Conservation (phyloP, 2,113 vertebrate genomes). For the Erythrolamprus reginae region DNA sequence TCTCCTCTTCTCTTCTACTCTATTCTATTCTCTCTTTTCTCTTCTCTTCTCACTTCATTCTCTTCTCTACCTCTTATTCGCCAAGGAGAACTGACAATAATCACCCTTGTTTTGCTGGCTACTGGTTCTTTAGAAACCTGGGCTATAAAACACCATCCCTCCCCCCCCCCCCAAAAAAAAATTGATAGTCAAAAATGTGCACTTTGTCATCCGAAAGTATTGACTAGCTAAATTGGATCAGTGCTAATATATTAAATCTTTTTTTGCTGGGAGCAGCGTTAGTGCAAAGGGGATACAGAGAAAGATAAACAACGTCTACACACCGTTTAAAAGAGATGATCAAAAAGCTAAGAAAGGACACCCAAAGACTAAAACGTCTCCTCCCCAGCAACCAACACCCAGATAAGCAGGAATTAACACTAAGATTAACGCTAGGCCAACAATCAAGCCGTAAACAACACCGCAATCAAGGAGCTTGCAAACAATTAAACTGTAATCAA, state of each 20-base stretch:
- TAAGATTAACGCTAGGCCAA: not conserved
- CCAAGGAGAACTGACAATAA: not conserved
- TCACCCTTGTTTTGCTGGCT: not conserved
- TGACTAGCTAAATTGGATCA: not conserved
- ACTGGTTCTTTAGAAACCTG: not conserved
- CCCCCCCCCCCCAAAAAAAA: no score
- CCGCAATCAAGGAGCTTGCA: not conserved
- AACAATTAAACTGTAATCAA: not conserved
- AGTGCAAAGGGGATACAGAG: not conserved
- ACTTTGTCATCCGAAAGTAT: not conserved
- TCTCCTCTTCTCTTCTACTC: no score
- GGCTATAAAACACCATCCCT: no score
- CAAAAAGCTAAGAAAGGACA: not conserved
- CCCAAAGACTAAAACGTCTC: not conserved
- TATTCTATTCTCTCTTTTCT: no score
- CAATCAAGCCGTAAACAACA: not conserved
- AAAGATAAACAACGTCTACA: not conserved
- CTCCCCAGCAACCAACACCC: not conserved
- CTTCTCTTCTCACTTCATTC: no score
- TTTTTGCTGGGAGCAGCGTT: not conserved
- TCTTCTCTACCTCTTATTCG: no score
- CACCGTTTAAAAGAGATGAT: not conserved
- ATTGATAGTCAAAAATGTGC: not conserved
- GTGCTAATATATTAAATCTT: not conserved
- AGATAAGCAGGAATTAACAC: not conserved